Base-by-base conservation (phyloP, 2,797 vertebrate species). In the Falco rusticolus region DNA sequence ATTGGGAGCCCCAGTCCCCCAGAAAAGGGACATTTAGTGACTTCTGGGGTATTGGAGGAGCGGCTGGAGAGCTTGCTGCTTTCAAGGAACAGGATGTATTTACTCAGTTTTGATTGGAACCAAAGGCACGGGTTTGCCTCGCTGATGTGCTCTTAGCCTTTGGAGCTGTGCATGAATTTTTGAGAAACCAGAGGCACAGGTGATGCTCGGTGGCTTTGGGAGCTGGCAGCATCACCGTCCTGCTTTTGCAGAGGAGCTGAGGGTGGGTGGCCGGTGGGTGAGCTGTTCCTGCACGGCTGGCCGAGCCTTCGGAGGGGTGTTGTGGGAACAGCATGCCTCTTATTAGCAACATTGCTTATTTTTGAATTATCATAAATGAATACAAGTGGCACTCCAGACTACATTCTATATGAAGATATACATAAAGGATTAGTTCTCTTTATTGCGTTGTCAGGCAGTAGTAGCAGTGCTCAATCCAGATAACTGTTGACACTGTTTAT, bases 211-310 rank as follows among this genome's bases (percentile, higher is more conserved):
- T 43, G 57, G 64, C 54, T 91, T 45, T 53, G 33, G 43, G 76
- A 84, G 17, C 50, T 26, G 56, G 41, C 1, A 2, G 2, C 1
- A 0, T 13, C 31, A 14, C 43, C 0, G 1, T 77, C 60, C 53
- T 0, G 1, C 28, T 43, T 24, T 24, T 2, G 1, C 8, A 6
- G 4, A 5, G 45, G 45, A 18, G 31, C 1, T 8, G 50, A 34
- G 68, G 41, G 45, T 0, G 2, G 25, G 53, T 29, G 39, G 4
- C 11, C 4, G 0, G 3, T 31, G 57, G 77, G 39, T 79, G 21
- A 70, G 63, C 24, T 2, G 0, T 11, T 18, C 3, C 2, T 18
- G 43, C 16, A 5, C 63, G 14, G 63, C 51, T 33, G 50, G 65
- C 15, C 5, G 1, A 2, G 4, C 37, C n/a, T 29, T 61, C 43